phyloP scores from a whole-genome alignment of 2,113 vertebrate genomes.

The Bolborhynchus lineola region DNA sequence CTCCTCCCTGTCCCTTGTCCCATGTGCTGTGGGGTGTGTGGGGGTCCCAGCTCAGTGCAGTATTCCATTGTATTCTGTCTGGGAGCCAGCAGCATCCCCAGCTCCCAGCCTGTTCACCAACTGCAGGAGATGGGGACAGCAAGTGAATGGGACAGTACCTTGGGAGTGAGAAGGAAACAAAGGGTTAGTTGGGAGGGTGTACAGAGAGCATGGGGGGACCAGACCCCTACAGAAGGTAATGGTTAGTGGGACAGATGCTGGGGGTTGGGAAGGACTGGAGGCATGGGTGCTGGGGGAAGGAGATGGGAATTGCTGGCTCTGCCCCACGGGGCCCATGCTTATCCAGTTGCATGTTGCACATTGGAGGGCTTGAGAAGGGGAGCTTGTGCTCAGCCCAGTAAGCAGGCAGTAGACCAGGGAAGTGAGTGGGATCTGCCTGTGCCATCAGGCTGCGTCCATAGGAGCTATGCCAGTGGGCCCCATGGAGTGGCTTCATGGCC shows the following conservation, averaged over 20 bases:
- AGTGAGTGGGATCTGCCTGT: rapidly evolving
- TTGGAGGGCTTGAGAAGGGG: background rate
- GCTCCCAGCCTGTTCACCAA: background rate
- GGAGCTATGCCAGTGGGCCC: background rate
- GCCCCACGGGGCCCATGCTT: background rate
- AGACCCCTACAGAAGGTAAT: background rate
- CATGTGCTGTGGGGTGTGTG: background rate
- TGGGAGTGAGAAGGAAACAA: background rate
- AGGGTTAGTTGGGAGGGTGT: background rate
- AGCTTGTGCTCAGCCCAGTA: background rate
- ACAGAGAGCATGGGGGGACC: background rate
- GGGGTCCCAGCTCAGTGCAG: background rate
- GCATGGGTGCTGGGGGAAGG: background rate
- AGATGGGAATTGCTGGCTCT: background rate
- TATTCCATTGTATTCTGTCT: background rate
- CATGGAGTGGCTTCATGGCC: rapidly evolving
- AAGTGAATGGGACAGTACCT: background rate
- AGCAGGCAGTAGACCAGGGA: background rate
- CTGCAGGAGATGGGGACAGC: background rate
- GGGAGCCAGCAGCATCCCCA: background rate
- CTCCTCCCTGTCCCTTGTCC: constrained; percentile 60
- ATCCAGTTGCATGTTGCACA: background rate
- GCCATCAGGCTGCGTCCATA: background rate
- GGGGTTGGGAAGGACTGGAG: background rate
- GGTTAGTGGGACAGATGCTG: background rate